Base-by-base conservation (phyloP, 2,113 vertebrate species). In the Engraulis encrasicolus region DNA sequence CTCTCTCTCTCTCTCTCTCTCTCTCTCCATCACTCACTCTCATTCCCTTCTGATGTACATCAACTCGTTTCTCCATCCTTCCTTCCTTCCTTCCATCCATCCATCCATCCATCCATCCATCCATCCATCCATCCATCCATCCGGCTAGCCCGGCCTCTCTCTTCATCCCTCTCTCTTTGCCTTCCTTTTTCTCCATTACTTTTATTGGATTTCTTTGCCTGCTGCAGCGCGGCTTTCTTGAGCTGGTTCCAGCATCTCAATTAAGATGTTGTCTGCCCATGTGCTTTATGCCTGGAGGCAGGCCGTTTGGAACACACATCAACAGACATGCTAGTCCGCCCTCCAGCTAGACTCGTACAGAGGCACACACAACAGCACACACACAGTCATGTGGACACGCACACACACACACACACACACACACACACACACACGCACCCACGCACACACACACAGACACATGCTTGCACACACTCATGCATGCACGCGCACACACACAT, bases 231-330 rank as follows among this genome's bases (percentile, higher is more conserved):
- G 54, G 79, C 78, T 71, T 86, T 85, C 83, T 87, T 89, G 88
- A 90, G 61, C 80, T 81, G 50, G 82, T 78, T 90, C 86, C 87
- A 90, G 82, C 82, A 81, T 50, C 49, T 84, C 89, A 88, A 88
- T 88, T 90, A 88, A 84, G 82, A 86, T 87, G 85, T 86, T 89
- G 85, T 85, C 88, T 86, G 85, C 80, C 81, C n/a, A 27, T 80
- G 82, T 82, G 78, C 66, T 90, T 89, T 87, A 81, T 85, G 80
- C 58, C 31, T 11, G 77, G 58, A 1, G 23, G 58, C 58, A n/a
- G 31, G 15, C 58, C n/a, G 58, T 66, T 66, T 66, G 31, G 58
- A 31, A 66, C 58, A 66, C 79, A 80, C 79, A 45, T 38, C 34
- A 37, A 78, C 77, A 45, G 19, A 27, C 23, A 14, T 40, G 34